Conservation (phyloP, 2,888 invertebrate genomes). For the Ormyrus pomaceus region DNA sequence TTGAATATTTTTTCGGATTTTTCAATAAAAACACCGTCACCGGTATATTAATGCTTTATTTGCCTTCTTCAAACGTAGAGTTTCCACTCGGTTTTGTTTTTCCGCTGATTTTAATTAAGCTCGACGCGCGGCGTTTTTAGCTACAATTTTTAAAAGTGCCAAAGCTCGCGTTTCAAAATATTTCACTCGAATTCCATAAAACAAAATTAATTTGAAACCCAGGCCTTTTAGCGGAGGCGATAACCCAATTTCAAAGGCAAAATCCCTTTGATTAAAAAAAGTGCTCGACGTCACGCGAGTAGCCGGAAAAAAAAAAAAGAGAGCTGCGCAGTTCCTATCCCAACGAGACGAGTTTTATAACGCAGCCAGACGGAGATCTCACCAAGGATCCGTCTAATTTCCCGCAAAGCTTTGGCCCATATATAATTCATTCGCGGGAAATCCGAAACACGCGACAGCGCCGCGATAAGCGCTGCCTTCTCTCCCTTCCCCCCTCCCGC, state of each 20-base stretch:
- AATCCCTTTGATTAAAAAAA: neutral
- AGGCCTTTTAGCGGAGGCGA: neutral
- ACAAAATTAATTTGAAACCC: neutral
- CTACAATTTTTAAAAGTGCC: no score
- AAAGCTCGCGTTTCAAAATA: no score
- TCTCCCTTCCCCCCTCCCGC: neutral
- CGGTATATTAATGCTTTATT: no score
- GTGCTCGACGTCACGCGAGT: no score
- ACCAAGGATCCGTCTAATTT: neutral
- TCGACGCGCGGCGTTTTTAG: no score
- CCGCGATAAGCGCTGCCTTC: conserved; percentile 7
- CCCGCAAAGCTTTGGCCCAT: neutral
- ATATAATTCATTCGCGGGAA: conserved; percentile 17
- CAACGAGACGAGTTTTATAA: no score
- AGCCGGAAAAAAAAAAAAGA: no score
- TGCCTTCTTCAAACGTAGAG: no score
- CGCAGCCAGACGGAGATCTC: conserved; percentile 22
- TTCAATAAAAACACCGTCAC: neutral
- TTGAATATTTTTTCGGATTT: neutral
- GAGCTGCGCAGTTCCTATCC: no score
- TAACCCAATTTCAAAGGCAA: neutral
- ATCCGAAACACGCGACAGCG: conserved; percentile 31
- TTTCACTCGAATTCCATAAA: no score
- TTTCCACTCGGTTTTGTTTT: no score
- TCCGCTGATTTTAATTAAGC: no score